These are phyloP conservation scores for Thaleichthys pacificus DNA, from an alignment of 2,797 vertebrate genomes.

Conservation along the genomic window DNA sequence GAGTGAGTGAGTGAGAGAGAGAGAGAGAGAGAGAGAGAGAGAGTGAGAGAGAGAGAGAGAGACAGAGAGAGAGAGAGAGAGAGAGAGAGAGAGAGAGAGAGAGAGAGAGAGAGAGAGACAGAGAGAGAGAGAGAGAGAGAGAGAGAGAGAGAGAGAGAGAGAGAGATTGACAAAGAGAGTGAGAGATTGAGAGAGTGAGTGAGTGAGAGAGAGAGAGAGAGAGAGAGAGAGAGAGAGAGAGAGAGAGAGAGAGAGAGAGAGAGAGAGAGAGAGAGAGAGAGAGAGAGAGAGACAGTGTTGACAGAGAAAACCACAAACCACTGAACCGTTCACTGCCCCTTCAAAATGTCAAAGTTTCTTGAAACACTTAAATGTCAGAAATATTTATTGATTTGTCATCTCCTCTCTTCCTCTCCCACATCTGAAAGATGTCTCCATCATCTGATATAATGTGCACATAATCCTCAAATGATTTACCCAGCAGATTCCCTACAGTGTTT, in stretches of 20 bases:
- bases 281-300: not conserved
- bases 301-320: too few relatives aligned
- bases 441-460: too few relatives aligned
- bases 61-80: not conserved
- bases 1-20: too few relatives aligned
- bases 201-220: not conserved
- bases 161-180: not conserved
- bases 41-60: conserved; percentile 10
- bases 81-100: too few relatives aligned
- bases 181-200: not conserved
- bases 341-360: too few relatives aligned
- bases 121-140: not conserved
- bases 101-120: not conserved
- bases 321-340: not conserved
- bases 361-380: too few relatives aligned
- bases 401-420: too few relatives aligned
- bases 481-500: too few relatives aligned
- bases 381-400: too few relatives aligned
- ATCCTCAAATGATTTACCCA: too few relatives aligned
- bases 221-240: too few relatives aligned
- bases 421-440: too few relatives aligned
- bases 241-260: not conserved
- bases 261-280: not conserved
- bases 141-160: conserved; percentile 9
- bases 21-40: not conserved